Base-by-base conservation (phyloP, 30 jellyfish, hydroid and myxozoan genomes). In the Chironex yamaguchii region DNA sequence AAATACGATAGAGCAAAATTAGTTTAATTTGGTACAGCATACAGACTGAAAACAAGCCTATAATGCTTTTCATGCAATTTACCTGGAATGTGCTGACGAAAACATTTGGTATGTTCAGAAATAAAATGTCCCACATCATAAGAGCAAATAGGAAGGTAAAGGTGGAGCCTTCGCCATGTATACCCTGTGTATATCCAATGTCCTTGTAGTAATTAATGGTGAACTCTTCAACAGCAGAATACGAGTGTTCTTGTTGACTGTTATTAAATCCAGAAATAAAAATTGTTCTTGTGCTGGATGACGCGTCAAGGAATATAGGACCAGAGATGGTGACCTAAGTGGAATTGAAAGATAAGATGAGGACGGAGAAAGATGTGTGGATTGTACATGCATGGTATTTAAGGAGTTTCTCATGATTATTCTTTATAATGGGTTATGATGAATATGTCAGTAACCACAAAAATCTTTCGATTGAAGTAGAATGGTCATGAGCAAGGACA, bases 151-250 rank as follows among this genome's bases (percentile, higher is more conserved):
- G 76, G 36, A 92, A 63, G 11, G 87, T 24, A 28, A 91, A 82
- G 3, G 96, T 69, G 49, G 96, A 62, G n/a, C 97, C 97, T 89
- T 94, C 99, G 2, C 92, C 97, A 51, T 89, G 97, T 24, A 94
- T 89, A 23, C 99, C 99, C 34, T 81, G 36, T 20, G 96, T 84
- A 58, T 24, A 87, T 3, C 98, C 98, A 6, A 12, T 53, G 52
- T 54, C 88, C 34, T 82, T 87, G 91, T 87, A 93, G 76, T 87
- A 70, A 17, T 72, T 53, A 65, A 93, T 42, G 0, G 90, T 91
- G 69, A 50, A 83, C 34, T 75, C 81, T 64, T 93, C 98, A 9
- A 93, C 98, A 13, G 35, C 89, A 23, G 97, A 79, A 33, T 48
- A 75, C 2, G 92, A 65, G 35, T 80, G 26, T 9, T 54, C 67